Evolutionary conservation across 2,888 invertebrate genomes (phyloP).

Genomic region (Pelosia muscerda): DNA sequence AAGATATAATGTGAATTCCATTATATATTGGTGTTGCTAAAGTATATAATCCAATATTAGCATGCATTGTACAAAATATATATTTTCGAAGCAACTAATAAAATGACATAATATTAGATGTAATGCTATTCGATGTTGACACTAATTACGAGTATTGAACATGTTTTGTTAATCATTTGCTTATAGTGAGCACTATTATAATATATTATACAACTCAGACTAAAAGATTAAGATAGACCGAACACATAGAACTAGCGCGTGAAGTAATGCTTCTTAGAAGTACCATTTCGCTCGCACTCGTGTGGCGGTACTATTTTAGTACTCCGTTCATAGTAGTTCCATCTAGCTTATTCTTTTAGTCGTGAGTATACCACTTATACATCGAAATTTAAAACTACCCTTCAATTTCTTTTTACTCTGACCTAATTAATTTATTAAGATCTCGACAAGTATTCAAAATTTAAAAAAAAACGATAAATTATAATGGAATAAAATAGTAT

Average conservation of each 20-base stretch:
- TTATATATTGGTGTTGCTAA: neutral
- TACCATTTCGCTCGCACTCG: too few species aligned
- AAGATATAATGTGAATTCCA: neutral
- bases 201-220: too few species aligned
- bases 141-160: neutral
- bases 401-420: slow-evolving; percentile 14
- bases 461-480: slow-evolving; percentile 37
- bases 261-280: too few species aligned
- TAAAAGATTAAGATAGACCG: too few species aligned
- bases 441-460: slow-evolving; percentile 38
- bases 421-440: slow-evolving; percentile 23
- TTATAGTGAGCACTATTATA: slow-evolving; percentile 30
- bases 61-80: neutral
- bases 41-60: neutral
- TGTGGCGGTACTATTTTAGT: too few species aligned
- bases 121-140: neutral
- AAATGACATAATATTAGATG: neutral
- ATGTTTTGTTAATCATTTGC: slow-evolving; percentile 15
- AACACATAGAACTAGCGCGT: too few species aligned
- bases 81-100: neutral
- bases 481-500: slow-evolving; percentile 35
- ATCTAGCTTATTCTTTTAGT: too few species aligned
- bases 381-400: slow-evolving; percentile 17
- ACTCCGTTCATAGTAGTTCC: too few species aligned
- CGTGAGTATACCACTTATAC: neutral